Base-by-base conservation (phyloP, 2,113 vertebrate species). In the Lophochroa leadbeateri region DNA sequence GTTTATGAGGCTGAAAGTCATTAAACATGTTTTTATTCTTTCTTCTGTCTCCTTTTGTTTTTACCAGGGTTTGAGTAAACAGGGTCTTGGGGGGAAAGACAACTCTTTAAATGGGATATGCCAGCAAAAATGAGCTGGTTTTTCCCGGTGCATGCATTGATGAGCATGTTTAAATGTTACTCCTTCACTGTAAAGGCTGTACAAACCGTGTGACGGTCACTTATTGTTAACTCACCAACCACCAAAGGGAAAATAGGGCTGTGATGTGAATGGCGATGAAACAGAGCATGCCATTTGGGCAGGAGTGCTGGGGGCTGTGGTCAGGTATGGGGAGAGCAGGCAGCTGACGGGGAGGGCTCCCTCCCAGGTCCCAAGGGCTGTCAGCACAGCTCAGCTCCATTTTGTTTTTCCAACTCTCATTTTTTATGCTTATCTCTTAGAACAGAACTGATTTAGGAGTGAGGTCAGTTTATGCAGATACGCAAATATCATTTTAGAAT, bases 221-320 rank as follows among this genome's bases (percentile, higher is more conserved):
- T 75, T 23, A 2, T 8, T 2, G 0, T 28, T 65, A 18, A 16
- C 43, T 84, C 27, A 5, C 5, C 7, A 64, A 55, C 33, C 3
- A 3, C 49, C 1, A 0, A 57, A 74, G 68, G 43, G 6, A 5
- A 8, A 41, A 1, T 0, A 12, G 43, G 47, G 17, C 41, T 64
- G 52, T 0, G 4, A 2, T 24, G 37, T 37, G 55, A 33, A 31
- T 3, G 46, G 27, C 25, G 74, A 27, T 55, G 57, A 63, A n/a
- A 44, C 0, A 1, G 46, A 49, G 57, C 0, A 0, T 49, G 82
- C 8, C 4, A 7, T 28, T 86, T 29, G 1, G 2, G 13, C 27
- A 23, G 75, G 50, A 37, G 44, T 35, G 20, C 41, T 28, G 63
- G n/a, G 39, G n/a, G 15, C 27, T 13, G 18, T 43, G 28, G 43